phyloP scores from a whole-genome alignment of 2,797 vertebrate genomes.

The Hippopotamyrus pictus region DNA sequence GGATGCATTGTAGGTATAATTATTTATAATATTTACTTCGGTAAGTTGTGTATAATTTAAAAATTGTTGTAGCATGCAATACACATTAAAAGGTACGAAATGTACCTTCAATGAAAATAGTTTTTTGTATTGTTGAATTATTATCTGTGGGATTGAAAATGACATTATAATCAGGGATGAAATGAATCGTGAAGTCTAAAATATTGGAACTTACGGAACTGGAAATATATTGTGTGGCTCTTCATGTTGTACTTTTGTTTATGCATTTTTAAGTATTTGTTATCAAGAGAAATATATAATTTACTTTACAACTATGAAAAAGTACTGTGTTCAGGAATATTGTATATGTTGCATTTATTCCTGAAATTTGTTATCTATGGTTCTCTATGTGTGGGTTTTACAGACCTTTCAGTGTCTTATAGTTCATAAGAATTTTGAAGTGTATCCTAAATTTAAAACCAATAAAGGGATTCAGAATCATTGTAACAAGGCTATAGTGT shows the following conservation, averaged over 20 bases:
- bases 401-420: neutral
- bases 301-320: neutral
- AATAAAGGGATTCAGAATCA: neutral
- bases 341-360: neutral
- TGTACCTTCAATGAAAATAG: neutral
- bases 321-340: neutral
- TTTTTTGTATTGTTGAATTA: slow-evolving; percentile 14
- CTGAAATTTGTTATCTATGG: neutral
- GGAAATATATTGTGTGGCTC: neutral
- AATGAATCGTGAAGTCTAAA: slow-evolving; percentile 4
- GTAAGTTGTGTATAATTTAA: neutral
- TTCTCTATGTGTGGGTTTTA: neutral
- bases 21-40: neutral
- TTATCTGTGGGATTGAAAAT: neutral
- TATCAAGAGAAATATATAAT: neutral
- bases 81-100: neutral
- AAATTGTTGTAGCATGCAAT: slow-evolving; percentile 15
- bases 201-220: neutral
- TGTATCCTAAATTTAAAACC: neutral
- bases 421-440: neutral
- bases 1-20: neutral
- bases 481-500: neutral
- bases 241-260: neutral
- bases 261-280: neutral
- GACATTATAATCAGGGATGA: slow-evolving; percentile 16